Evolutionary conservation across 1,140 invertebrate species (phyloP), one percentile per base, ranked within the genome.

Genomic region (Cherax quadricarinatus): DNA sequence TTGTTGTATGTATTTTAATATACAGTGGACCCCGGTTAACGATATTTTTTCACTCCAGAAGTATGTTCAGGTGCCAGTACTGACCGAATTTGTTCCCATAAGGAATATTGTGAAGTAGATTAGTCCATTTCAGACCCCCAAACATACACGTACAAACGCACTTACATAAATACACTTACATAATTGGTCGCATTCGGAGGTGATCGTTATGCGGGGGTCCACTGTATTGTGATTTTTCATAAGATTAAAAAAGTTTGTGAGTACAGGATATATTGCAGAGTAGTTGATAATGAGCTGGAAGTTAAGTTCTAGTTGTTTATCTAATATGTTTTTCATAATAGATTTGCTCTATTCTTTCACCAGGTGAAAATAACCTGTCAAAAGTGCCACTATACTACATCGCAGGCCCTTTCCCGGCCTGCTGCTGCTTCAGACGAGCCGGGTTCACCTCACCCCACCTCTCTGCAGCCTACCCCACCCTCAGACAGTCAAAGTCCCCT

Each of bases 321-420:
- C 4, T 30, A 30, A 75, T 75, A 2, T 9, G 70, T 6, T 75
- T 75, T 75, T 24, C n/a, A 30, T 12, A 21, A n/a, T 75, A 30
- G 6, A 10, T 30, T 9, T 75, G 7, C 24, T 75, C 6, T 30
- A 1, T 30, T 10, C 21, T 16, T 62, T 84, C n/a, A 16, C 82
- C 86, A 88, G 86, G 86, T 88, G n/a, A 88, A 88, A 18, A 78
- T 88, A 24, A 88, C 86, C 7, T 88, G 86, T 14, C 86, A 88
- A 73, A 88, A 88, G 78, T 88, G 86, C 53, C 75, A 88, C 49
- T 88, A 78, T 24, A 88, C 86, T 30, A 24, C 86, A 53, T 78
- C 86, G 1, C 86, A 88, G 75, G 51, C 86, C 0, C 75, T 88
- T 48, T 88, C 86, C 75, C 49, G 78, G 86, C 86, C 86, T 30